phyloP scores from a whole-genome alignment of 1,140 invertebrate genomes.

The Homalodisca vitripennis region DNA sequence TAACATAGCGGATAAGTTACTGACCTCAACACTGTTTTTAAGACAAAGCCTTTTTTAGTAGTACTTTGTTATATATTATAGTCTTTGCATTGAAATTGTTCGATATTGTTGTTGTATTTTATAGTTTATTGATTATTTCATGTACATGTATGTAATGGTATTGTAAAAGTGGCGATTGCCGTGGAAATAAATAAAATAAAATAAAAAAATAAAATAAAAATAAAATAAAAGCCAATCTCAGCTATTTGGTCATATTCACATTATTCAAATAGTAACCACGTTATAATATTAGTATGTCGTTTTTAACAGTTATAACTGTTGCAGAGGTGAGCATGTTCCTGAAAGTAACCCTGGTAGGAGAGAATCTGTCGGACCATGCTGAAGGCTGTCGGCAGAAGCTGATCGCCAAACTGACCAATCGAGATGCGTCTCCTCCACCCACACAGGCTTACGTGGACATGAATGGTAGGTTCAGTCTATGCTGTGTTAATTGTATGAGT shows the following conservation, averaged over 20 bases:
- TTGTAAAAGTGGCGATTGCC: too few species aligned
- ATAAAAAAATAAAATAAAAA: too few species aligned
- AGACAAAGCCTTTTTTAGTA: too few species aligned
- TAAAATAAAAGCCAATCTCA: not conserved
- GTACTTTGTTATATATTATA: too few species aligned
- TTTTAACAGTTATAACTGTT: not conserved
- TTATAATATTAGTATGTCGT: not conserved
- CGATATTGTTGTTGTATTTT: too few species aligned
- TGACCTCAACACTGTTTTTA: too few species aligned
- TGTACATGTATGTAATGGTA: too few species aligned
- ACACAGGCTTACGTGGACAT: constrained; percentile 23
- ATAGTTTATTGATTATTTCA: too few species aligned
- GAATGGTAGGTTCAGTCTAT: constrained; percentile 18
- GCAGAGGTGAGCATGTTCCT: constrained; percentile 25
- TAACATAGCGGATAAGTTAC: too few species aligned
- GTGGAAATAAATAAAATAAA: too few species aligned
- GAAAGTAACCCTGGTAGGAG: constrained; percentile 1
- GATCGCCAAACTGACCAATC: not conserved
- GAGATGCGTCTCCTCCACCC: constrained; percentile 13
- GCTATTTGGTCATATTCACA: not conserved
- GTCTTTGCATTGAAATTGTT: too few species aligned
- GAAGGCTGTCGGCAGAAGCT: not conserved
- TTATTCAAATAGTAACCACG: not conserved
- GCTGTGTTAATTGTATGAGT: too few species aligned
- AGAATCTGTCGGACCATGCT: constrained; percentile 17